Conservation (phyloP, 2,797 vertebrate genomes). For the Muraenolepis orangiensis region DNA sequence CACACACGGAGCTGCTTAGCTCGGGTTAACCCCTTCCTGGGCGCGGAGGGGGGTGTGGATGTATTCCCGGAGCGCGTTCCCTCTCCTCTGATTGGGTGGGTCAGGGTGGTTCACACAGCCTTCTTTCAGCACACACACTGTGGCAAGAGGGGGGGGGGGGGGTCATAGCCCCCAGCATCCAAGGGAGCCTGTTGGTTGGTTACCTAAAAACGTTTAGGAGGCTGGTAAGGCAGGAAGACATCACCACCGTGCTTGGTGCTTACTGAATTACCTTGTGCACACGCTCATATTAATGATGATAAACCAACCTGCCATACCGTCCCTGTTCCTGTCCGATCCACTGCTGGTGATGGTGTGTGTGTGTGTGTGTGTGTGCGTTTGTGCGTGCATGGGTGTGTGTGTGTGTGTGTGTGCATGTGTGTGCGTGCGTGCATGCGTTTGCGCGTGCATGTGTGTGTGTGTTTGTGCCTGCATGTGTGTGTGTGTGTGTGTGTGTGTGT, state of each 20-base stretch:
- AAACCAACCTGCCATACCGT: background rate
- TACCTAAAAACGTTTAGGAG: background rate
- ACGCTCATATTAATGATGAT: background rate
- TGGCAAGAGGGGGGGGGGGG: background rate
- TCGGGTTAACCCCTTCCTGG: no score
- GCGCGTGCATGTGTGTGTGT: no score
- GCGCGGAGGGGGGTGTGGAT: no score
- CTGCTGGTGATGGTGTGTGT: slow-evolving; percentile 43
- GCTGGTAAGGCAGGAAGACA: background rate
- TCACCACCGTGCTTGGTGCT: background rate
- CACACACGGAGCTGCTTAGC: slow-evolving; percentile 21
- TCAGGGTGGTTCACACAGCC: slow-evolving; percentile 38
- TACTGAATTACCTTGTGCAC: background rate
- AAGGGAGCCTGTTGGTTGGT: background rate
- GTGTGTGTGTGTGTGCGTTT: background rate
- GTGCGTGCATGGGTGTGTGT: background rate
- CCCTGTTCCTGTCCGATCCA: slow-evolving; percentile 33
- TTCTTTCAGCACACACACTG: background rate
- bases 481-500: no score
- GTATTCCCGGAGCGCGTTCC: slow-evolving; percentile 10
- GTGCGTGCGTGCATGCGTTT: no score
- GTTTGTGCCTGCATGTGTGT: no score
- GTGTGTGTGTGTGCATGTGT: no score
- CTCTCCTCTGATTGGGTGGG: slow-evolving; percentile 47
- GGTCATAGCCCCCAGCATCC: background rate